Evolutionary conservation across 2,888 invertebrate species (phyloP), one percentile per base, ranked within the genome.

Genomic region (Scelioninae gen. 1): DNA sequence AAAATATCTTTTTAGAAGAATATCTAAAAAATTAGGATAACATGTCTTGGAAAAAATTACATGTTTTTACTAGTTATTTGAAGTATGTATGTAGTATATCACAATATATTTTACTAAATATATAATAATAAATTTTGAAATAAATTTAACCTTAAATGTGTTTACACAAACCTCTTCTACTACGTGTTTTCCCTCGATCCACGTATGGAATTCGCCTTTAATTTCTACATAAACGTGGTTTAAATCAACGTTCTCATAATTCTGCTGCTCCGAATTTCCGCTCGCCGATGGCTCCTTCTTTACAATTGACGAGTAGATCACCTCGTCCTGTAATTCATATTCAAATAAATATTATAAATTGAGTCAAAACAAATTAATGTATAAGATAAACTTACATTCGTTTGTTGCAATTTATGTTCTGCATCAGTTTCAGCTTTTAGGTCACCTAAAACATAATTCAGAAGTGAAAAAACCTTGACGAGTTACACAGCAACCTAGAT

Each of bases 201-300:
- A 97, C 15, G 93, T 94, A 77, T 93, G 93, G 71, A 92, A 88
- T 15, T 85, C 85, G 58, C 96, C 95, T 89, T 95, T 95, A 83
- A 97, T 95, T 86, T 94, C 94, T 80, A 98, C 95, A 91, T 96
- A 96, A 2, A 97, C 95, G 89, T 95, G 96, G 86, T 96, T 96
- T 16, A 96, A 95, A 89, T 97, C 96, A 55, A 96, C 95, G 82
- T 91, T 90, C n/a, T 89, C 84, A 55, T 90, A 89, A 29, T 69
- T 40, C 8, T 69, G 68, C 38, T 40, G 40, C 11, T 7, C 51
- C 38, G 58, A 68, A 75, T 84, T 56, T 38, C 11, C 40, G 31
- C 81, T 77, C 75, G 69, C 58, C 63, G 60, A 60, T 11, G 85
- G 29, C 75, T 88, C 87, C 75, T 92, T 92, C 49, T 92, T 91